Evolutionary conservation across 2,797 vertebrate species (phyloP).

Genomic region (Hapalemur alaotrensis): DNA sequence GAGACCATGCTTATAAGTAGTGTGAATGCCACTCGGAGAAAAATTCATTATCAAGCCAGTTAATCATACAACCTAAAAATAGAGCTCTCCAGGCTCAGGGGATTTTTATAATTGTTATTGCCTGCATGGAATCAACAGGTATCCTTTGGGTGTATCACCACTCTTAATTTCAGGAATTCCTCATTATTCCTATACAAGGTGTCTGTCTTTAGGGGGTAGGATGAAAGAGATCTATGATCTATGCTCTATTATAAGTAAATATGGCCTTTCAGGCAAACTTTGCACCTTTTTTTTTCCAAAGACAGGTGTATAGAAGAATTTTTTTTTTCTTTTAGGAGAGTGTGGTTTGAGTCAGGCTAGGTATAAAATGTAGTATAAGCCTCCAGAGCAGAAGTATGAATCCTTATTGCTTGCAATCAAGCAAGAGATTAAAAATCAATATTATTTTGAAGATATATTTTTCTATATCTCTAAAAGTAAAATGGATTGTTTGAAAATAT

Average conservation of each 20-base stretch:
- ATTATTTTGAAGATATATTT: not conserved
- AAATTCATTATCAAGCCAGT: not conserved
- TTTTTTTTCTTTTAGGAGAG: not conserved
- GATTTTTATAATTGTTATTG: not conserved
- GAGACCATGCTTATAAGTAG: not conserved
- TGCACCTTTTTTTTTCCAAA: not conserved
- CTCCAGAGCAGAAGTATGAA: not conserved
- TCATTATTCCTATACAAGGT: not conserved
- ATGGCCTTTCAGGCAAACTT: not conserved
- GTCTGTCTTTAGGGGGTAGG: not conserved
- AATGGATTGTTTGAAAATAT: not conserved
- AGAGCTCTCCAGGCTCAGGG: not conserved
- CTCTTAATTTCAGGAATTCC: not conserved
- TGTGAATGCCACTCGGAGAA: not conserved
- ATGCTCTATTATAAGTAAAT: not conserved
- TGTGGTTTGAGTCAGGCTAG: not conserved
- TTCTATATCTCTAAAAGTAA: not conserved
- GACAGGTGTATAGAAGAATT: not conserved
- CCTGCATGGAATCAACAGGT: not conserved
- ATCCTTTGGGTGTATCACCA: not conserved
- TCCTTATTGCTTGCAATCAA: not conserved
- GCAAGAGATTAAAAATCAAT: constrained; percentile 18
- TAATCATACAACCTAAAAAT: not conserved
- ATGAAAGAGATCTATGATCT: not conserved
- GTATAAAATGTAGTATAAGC: not conserved